These are phyloP conservation scores for Poecilia picta DNA, from an alignment of 2,797 vertebrate species.

Conservation along the genomic window DNA sequence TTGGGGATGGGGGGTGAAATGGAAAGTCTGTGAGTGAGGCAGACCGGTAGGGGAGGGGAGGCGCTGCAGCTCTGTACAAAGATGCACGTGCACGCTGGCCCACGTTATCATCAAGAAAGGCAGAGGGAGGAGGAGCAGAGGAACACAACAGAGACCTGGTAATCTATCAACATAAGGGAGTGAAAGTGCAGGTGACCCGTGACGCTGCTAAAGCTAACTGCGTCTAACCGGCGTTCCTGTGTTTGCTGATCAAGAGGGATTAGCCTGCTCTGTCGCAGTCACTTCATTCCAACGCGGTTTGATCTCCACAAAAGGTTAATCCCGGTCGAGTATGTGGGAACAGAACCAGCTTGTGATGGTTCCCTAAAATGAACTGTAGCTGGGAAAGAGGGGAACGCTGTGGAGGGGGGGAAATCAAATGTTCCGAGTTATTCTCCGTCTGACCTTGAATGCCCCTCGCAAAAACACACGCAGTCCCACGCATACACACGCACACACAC, in stretches of 20 bases:
- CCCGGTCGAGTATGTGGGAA: slow-evolving; percentile 3
- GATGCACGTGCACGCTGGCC: slow-evolving; percentile 35
- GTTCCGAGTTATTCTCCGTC: slow-evolving; percentile 40
- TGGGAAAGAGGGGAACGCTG: not conserved
- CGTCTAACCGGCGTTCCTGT: slow-evolving; percentile 26
- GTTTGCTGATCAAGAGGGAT: slow-evolving; percentile 46
- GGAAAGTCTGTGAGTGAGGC: slow-evolving; percentile 17
- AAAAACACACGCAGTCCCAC: slow-evolving; percentile 29
- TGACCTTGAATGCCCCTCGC: slow-evolving; percentile 63
- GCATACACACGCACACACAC: slow-evolving; percentile 29
- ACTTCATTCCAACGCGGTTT: slow-evolving; percentile 6
- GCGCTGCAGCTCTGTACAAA: slow-evolving; percentile 15
- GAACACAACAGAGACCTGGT: not conserved
- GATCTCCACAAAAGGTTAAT: slow-evolving; percentile 5
- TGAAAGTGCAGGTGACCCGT: slow-evolving; percentile 62
- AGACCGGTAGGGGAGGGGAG: not conserved
- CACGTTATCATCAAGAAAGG: slow-evolving; percentile 37
- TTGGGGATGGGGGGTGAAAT: not conserved
- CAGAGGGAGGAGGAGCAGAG: too few relatives aligned
- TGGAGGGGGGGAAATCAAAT: slow-evolving; percentile 29
- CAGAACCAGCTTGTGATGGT: not conserved
- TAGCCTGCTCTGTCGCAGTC: slow-evolving; percentile 10
- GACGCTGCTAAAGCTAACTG: slow-evolving; percentile 35
- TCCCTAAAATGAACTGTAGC: slow-evolving; percentile 19
- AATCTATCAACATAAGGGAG: slow-evolving; percentile 21